Percentiles rank a stretch among this genome's conserved stretches.
Evolutionary conservation across 2,888 invertebrate genomes (phyloP).

Genomic region (Tiphia femorata): DNA sequence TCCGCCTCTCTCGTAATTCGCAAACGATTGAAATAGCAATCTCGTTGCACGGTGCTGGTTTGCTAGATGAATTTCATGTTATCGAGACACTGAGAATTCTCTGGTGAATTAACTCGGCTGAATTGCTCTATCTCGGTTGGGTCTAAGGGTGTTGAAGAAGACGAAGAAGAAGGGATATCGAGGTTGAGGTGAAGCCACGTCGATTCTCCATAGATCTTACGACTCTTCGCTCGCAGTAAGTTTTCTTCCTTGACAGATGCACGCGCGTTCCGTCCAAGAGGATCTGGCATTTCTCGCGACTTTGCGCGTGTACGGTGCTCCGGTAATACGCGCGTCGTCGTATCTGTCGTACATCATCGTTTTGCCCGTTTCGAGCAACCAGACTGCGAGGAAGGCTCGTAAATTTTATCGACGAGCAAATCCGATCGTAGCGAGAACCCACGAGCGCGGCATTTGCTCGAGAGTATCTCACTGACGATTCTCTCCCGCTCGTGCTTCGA

Average conservation of each 20-base stretch:
- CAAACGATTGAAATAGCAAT: too few relatives aligned
- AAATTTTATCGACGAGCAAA: slow-evolving; percentile 35
- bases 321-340: slow-evolving; percentile 46
- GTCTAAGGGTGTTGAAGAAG: slow-evolving; percentile 2
- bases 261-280: slow-evolving; percentile 19
- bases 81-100: not conserved
- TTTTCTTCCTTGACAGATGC: slow-evolving; percentile 30
- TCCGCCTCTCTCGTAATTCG: too few relatives aligned
- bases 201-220: slow-evolving; percentile 27
- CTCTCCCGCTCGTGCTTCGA: too few relatives aligned
- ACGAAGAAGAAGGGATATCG: slow-evolving; percentile 7
- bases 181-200: slow-evolving; percentile 13
- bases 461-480: too few relatives aligned
- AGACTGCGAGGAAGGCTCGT: slow-evolving; percentile 34
- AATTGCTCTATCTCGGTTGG: not conserved
- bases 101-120: not conserved
- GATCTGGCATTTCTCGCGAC: slow-evolving; percentile 21
- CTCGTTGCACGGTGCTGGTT: too few relatives aligned
- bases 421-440: slow-evolving; percentile 3
- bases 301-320: slow-evolving; percentile 21
- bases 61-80: too few relatives aligned
- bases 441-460: too few relatives aligned
- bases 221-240: slow-evolving; percentile 20
- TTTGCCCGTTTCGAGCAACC: slow-evolving; percentile 12
- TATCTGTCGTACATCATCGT: slow-evolving; percentile 41